phyloP scores from a whole-genome alignment of 2,888 invertebrate species.

The Noctua pronuba region DNA sequence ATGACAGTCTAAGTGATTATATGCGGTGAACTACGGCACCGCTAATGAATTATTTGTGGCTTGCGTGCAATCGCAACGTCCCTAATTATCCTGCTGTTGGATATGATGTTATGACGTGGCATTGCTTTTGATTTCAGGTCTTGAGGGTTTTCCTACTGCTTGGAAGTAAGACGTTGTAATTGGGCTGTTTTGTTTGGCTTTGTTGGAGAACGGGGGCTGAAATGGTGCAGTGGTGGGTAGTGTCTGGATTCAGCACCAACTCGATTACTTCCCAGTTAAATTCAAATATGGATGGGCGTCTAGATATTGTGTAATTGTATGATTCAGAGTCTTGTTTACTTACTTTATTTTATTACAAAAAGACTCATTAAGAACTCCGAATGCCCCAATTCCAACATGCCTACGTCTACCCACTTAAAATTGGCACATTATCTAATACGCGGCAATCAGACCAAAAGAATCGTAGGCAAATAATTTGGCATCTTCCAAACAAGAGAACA shows the following conservation, averaged over 20 bases:
- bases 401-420: slow-evolving; percentile 49
- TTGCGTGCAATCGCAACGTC: slow-evolving; percentile 83
- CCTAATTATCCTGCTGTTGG: slow-evolving; percentile 80
- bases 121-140: slow-evolving; percentile 68
- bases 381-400: slow-evolving; percentile 37
- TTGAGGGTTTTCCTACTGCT: slow-evolving; percentile 60
- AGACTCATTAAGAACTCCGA: slow-evolving; percentile 32
- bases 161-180: slow-evolving; percentile 62
- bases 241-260: background rate
- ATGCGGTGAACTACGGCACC: slow-evolving; percentile 80
- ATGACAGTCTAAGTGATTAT: slow-evolving; percentile 90
- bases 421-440: slow-evolving; percentile 34
- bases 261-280: background rate
- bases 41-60: slow-evolving; percentile 89
- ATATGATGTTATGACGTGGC: slow-evolving; percentile 76
- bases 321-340: background rate
- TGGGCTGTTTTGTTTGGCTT: slow-evolving; percentile 43
- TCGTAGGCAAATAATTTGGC: slow-evolving; percentile 64
- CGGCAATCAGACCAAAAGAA: slow-evolving; percentile 47
- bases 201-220: slow-evolving; percentile 4
- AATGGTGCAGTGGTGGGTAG: slow-evolving; percentile 4
- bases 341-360: slow-evolving; percentile 13
- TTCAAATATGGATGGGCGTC: background rate
- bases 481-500: slow-evolving; percentile 71
- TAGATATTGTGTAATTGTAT: background rate